A percentile compares a stretch with the other conserved stretches of the same genome.
phyloP scores from a whole-genome alignment of 1,140 invertebrate species.

The Ceratosolen fusciceps region DNA sequence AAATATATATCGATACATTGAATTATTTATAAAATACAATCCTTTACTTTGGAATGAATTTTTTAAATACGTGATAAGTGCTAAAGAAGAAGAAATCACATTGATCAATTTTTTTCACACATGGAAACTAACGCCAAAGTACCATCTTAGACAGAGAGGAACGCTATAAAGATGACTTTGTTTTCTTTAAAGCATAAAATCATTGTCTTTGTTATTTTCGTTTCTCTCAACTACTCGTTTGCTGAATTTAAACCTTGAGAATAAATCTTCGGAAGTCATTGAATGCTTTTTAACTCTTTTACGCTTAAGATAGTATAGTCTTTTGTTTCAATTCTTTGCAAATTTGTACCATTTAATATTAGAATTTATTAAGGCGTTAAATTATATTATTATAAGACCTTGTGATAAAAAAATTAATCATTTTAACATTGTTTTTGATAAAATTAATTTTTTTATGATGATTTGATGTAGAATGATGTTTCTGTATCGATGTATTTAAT shows the following conservation, averaged over 20 bases:
- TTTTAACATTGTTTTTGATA: too few species aligned
- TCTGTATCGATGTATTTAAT: too few species aligned
- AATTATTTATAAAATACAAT: too few species aligned
- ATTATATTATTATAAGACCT: too few species aligned
- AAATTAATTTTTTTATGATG: too few species aligned
- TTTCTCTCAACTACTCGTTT: slow-evolving; percentile 36
- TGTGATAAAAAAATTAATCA: too few species aligned
- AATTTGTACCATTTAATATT: slow-evolving; percentile 2
- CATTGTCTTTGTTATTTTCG: slow-evolving; percentile 19
- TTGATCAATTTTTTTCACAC: too few species aligned
- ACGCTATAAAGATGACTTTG: slow-evolving; percentile 63
- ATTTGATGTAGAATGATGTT: too few species aligned
- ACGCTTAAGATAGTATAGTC: neutral
- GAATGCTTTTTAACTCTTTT: neutral
- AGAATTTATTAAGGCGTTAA: slow-evolving; percentile 42
- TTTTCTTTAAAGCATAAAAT: slow-evolving; percentile 51
- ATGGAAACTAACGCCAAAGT: neutral
- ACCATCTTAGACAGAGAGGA: neutral
- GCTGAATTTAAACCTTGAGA: slow-evolving; percentile 26
- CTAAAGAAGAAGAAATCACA: too few species aligned
- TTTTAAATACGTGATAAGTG: too few species aligned
- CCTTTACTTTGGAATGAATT: too few species aligned
- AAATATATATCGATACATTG: too few species aligned
- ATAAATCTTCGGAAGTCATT: slow-evolving; percentile 44
- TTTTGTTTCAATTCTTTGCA: neutral